Evolutionary conservation across 1,140 invertebrate species (phyloP).

Genomic region (Pseudomyrmex flavicornis): DNA sequence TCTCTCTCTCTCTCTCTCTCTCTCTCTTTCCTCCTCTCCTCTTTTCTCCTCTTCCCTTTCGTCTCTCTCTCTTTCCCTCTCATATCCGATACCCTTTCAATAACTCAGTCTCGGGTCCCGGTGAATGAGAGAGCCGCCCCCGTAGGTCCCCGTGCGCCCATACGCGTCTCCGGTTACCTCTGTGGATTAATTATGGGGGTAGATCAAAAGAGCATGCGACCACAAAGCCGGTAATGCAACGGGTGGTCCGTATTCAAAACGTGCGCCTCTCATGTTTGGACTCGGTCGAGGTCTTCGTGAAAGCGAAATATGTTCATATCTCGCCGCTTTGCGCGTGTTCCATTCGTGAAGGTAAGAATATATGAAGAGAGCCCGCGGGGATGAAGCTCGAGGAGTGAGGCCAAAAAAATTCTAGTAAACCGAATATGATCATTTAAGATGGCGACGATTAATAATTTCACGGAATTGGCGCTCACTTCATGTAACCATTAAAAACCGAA

Average conservation of each 20-base stretch:
- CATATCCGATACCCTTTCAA: conserved; percentile 83
- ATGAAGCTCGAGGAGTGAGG: too few species aligned
- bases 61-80: neutral
- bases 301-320: conserved; percentile 45
- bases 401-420: too few species aligned
- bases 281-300: conserved; percentile 32
- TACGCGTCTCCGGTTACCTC: conserved; percentile 84
- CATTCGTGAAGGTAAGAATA: neutral
- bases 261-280: conserved; percentile 56
- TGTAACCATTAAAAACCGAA: too few species aligned
- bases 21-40: neutral
- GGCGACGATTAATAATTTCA: too few species aligned
- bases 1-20: neutral
- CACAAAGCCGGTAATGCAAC: conserved; percentile 83
- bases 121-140: conserved; percentile 78
- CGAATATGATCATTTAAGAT: too few species aligned
- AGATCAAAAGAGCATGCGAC: conserved; percentile 84
- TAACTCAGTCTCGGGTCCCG: conserved; percentile 77
- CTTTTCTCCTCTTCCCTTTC: conserved; percentile 13
- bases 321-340: conserved; percentile 14
- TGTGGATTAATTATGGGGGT: conserved; percentile 84
- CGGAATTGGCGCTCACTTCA: too few species aligned
- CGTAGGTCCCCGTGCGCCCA: conserved; percentile 77
- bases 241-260: conserved; percentile 76
- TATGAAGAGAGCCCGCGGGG: too few species aligned